These are phyloP conservation scores for human (Homo sapiens) DNA, from an alignment of 2,113 vertebrate species.

Conservation along the genomic window GRCh38 chr14:54090501-54091000, in stretches of 20 bases:
- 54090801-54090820: not conserved
- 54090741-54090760: not conserved
- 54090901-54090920: not conserved
- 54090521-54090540: not conserved
- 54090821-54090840: not conserved
- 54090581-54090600: not conserved
- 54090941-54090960: not conserved
- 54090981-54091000: not conserved
- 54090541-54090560: not conserved
- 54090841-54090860: not conserved
- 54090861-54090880: not conserved
- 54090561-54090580: not conserved
- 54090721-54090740: not conserved
- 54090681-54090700: not conserved
- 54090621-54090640: not conserved
- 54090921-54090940: not conserved
- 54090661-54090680: not conserved
- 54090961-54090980: not conserved
- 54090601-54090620: not conserved
- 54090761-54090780: not conserved
- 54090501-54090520: not conserved
- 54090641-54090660: not conserved
- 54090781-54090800: not conserved
- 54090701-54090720: not conserved
- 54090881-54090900: not conserved